phyloP scores from a whole-genome alignment of 2,113 vertebrate species.

The Epinephelus moara region DNA sequence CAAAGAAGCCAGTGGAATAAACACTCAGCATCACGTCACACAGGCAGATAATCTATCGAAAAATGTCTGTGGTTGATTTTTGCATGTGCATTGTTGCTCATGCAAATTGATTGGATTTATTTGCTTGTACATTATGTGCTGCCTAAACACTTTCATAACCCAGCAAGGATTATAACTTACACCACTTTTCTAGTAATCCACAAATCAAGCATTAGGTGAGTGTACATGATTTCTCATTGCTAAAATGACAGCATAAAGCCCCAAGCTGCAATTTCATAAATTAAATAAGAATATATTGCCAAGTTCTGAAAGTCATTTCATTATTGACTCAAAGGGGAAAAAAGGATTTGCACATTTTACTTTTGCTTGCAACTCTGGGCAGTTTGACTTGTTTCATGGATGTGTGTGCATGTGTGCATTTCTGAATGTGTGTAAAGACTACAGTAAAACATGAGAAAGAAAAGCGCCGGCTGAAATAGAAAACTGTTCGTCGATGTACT shows the following conservation, averaged over 20 bases:
- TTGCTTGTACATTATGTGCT: background rate
- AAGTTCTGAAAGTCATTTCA: slow-evolving; percentile 51
- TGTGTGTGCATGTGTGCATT: slow-evolving; percentile 1
- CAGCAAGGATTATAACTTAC: slow-evolving; percentile 4
- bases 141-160: background rate
- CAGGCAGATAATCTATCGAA: background rate
- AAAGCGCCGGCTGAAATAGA: background rate
- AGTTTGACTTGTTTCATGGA: background rate
- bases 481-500: background rate
- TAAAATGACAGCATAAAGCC: slow-evolving; percentile 34
- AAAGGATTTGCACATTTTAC: background rate
- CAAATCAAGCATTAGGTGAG: slow-evolving; percentile 21
- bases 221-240: slow-evolving; percentile 24
- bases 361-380: slow-evolving; percentile 3
- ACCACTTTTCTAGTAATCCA: slow-evolving; percentile 14
- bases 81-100: background rate
- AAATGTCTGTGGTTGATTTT: background rate
- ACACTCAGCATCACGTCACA: background rate
- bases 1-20: slow-evolving; percentile 1
- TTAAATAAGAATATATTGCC: slow-evolving; percentile 40
- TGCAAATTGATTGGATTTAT: background rate
- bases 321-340: slow-evolving; percentile 21
- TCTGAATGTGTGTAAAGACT: background rate
- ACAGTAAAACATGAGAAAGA: background rate
- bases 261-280: slow-evolving; percentile 39